Percentiles rank a stretch among this genome's conserved stretches.
Evolutionary conservation across 1,140 invertebrate genomes (phyloP).

Genomic region (Drosophila sulfurigaster): DNA sequence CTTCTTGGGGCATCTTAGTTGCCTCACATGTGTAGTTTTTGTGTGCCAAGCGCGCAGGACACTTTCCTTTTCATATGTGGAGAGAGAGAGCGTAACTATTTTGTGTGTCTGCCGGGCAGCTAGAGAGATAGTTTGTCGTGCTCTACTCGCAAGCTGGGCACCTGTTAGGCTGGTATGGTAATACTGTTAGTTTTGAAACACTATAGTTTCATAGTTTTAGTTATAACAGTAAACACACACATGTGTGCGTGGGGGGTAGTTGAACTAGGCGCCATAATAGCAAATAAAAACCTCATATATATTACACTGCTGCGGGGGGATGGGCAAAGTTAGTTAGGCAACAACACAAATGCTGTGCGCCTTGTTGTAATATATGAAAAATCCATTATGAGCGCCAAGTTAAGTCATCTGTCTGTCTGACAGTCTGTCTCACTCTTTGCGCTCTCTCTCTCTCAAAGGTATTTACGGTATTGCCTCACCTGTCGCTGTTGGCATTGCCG

Average conservation of each 20-base stretch:
- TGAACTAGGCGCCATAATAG: constrained; percentile 44
- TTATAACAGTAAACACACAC: constrained; percentile 66
- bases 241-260: constrained; percentile 18
- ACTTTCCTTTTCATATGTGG: constrained; percentile 59
- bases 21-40: constrained; percentile 80
- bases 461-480: constrained; percentile 45
- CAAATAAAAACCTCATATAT: constrained; percentile 31
- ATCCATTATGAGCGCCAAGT: constrained; percentile 82
- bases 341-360: constrained; percentile 73
- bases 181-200: constrained; percentile 85
- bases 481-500: constrained; percentile 66
- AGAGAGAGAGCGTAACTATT: constrained; percentile 57
- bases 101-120: constrained; percentile 9
- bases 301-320: neutral
- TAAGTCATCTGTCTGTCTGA: constrained; percentile 12
- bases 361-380: constrained; percentile 83
- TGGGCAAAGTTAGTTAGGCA: constrained; percentile 7
- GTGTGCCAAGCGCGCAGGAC: constrained; percentile 79
- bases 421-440: neutral
- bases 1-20: constrained; percentile 60
- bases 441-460: neutral
- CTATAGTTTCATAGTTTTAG: constrained; percentile 81
- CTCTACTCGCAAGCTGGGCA: constrained; percentile 54
- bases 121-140: constrained; percentile 70
- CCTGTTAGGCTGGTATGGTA: constrained; percentile 83